phyloP scores from a whole-genome alignment of 2,113 vertebrate genomes.

The Alosa alosa region DNA sequence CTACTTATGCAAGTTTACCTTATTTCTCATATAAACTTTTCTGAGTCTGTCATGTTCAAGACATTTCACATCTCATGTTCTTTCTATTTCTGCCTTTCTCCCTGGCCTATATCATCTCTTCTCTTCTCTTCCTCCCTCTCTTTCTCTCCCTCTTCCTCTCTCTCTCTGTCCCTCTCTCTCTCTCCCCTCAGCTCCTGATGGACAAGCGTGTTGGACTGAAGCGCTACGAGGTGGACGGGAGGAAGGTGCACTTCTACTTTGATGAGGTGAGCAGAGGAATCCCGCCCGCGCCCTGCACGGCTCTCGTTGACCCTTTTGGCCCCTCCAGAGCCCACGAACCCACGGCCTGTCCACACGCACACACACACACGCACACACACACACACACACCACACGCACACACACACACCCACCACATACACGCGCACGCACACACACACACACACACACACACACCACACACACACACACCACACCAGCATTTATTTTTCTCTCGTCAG shows the following conservation, averaged over 20 bases:
- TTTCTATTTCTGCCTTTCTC: too few relatives aligned
- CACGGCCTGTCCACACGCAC: background rate
- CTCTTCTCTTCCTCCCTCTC: background rate
- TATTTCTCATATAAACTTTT: too few relatives aligned
- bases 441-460: background rate
- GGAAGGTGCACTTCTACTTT: conserved; percentile 90
- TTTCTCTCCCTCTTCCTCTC: background rate
- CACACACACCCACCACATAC: background rate
- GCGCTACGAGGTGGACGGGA: conserved; percentile 84
- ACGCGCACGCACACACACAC: background rate
- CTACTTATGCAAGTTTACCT: too few relatives aligned
- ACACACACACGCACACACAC: background rate
- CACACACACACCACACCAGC: background rate
- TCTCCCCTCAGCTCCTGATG: conserved; percentile 75
- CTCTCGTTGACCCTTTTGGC: background rate
- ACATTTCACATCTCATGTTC: too few relatives aligned
- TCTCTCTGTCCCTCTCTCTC: background rate
- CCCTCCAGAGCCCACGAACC: background rate
- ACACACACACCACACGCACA: background rate
- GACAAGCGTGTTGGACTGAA: conserved; percentile 87
- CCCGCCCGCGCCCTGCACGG: background rate
- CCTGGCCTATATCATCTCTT: background rate
- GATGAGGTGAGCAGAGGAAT: conserved; percentile 78
- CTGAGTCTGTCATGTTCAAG: too few relatives aligned
- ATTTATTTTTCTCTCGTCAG: background rate